These are phyloP conservation scores for Nannoperca australis DNA, from an alignment of 2,797 vertebrate species.

Conservation along the genomic window DNA sequence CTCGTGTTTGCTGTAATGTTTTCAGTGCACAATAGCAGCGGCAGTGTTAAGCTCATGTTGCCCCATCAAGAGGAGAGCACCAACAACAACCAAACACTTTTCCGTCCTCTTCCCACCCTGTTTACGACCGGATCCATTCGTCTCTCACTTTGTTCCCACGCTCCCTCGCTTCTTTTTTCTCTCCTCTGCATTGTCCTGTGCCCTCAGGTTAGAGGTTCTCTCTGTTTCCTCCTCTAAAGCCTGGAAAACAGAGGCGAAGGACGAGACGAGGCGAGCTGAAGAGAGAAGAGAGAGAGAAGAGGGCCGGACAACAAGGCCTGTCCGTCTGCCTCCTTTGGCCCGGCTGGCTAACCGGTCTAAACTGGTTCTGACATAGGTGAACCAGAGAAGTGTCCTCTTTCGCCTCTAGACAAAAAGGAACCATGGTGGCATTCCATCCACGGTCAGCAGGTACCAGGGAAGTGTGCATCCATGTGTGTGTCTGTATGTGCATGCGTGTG, in stretches of 20 bases:
- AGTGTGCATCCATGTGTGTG: constrained; percentile 58
- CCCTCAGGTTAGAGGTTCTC: constrained; percentile 89
- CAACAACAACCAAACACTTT: constrained; percentile 77
- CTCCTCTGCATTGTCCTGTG: constrained; percentile 79
- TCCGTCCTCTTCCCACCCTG: constrained; percentile 72
- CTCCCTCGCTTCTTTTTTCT: constrained; percentile 72
- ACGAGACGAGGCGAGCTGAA: constrained; percentile 63
- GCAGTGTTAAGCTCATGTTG: constrained; percentile 78
- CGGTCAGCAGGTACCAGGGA: constrained; percentile 89
- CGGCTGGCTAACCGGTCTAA: constrained; percentile 91
- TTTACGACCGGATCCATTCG: constrained; percentile 67
- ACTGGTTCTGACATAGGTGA: constrained; percentile 89
- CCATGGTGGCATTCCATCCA: constrained; percentile 89
- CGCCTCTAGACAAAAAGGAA: constrained; percentile 88
- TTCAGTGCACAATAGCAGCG: constrained; percentile 75
- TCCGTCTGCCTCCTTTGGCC: constrained; percentile 68
- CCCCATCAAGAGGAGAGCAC: constrained; percentile 75
- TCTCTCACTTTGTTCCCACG: constrained; percentile 78
- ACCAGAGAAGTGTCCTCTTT: constrained; percentile 85
- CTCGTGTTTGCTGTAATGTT: constrained; percentile 77
- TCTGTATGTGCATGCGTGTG: constrained; percentile 44
- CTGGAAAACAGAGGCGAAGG: constrained; percentile 73
- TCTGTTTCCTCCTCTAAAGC: constrained; percentile 81
- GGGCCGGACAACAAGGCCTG: constrained; percentile 79
- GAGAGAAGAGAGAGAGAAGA: constrained; percentile 75